Base-by-base conservation (phyloP, 2,113 vertebrate species). In the Boulengerochromis microlepis region DNA sequence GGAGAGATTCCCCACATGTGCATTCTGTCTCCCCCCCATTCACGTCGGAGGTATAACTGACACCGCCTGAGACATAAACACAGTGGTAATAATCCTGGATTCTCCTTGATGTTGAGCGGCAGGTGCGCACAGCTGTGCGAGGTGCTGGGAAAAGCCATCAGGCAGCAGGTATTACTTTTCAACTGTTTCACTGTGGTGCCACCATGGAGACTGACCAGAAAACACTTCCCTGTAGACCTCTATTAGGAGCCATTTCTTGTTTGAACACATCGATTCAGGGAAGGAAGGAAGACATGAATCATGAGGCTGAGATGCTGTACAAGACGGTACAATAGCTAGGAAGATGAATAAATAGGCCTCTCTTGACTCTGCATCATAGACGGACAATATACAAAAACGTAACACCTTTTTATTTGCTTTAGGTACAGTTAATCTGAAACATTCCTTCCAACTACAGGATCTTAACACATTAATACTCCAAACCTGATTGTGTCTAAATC, bases 31-130 rank as follows among this genome's bases (percentile, higher is more conserved):
- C 47, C 61, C 31, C 29, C 22, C 47, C 52, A 38, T 59, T 61
- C 33, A 38, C n/a, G 3, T 90, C 59, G 80, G 84, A 82, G 61
- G 61, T 81, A 82, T 93, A 94, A 94, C 89, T 91, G 92, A 93
- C 87, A 92, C 90, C 47, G 61, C 42, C 91, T 89, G 90, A 95
- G 91, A 90, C 91, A 88, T 89, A 90, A 94, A 94, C 89, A 87
- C 47, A 26, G 81, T 38, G 76, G 90, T 89, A 92, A 94, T 88
- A 93, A 90, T 83, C 59, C 80, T 2, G 57, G 82, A 86, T 80
- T 91, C 64, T 86, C 81, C 89, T 91, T 94, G 86, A 94, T 90
- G 94, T 95, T 2, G 38, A 59, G 24, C 26, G 1, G 69, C 8
- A 9, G 57, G 29, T 69, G 90, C 38, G 26, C 82, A 31, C 82